phyloP scores from a whole-genome alignment of 2,888 invertebrate genomes.

The Hyppa rectilinea region DNA sequence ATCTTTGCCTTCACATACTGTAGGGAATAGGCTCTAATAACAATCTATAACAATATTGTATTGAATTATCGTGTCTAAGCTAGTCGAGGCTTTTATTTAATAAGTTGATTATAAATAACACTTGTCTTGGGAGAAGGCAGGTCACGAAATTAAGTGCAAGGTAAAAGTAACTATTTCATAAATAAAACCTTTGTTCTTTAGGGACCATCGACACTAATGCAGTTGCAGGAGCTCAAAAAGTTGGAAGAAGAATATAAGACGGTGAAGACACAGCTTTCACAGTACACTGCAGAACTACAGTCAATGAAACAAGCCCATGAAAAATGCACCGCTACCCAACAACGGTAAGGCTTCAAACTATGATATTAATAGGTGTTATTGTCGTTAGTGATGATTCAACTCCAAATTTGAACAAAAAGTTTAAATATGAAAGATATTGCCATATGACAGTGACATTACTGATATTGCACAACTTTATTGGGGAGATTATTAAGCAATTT shows the following conservation, averaged over 20 bases:
- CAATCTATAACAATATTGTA: too few species aligned
- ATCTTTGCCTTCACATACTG: neutral
- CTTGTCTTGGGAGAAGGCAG: too few species aligned
- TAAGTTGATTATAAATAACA: neutral
- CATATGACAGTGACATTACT: neutral
- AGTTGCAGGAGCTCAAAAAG: constrained; percentile 90
- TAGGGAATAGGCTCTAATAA: too few species aligned
- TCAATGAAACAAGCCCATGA: constrained; percentile 76
- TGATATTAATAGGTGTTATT: neutral
- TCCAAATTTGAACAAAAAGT: neutral
- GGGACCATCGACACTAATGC: constrained; percentile 90
- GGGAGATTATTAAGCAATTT: neutral
- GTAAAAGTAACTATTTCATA: neutral
- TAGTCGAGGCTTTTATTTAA: neutral
- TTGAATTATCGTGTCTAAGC: neutral
- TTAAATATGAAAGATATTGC: neutral
- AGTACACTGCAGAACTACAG: constrained; percentile 69
- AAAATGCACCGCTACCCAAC: constrained; percentile 72
- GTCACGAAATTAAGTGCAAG: neutral
- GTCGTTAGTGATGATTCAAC: neutral
- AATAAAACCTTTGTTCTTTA: constrained; percentile 51
- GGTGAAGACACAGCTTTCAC: constrained; percentile 73
- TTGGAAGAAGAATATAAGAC: constrained; percentile 81
- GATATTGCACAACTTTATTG: neutral
- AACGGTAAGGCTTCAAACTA: constrained; percentile 70